Conservation (phyloP, 2,888 invertebrate species). For the Ommatoiulus sabulosus region DNA sequence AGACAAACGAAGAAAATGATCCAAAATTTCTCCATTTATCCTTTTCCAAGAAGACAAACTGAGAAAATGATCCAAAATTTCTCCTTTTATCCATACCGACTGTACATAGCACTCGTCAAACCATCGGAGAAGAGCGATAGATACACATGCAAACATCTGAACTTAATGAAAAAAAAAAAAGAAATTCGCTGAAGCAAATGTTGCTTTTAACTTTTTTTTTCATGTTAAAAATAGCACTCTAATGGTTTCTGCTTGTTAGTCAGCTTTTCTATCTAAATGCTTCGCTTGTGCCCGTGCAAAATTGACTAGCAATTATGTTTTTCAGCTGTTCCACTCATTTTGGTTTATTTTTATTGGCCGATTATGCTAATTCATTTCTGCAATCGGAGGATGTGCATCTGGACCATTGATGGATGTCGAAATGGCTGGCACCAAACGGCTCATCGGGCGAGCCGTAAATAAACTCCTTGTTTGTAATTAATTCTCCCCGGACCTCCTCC, state of each 20-base stretch:
- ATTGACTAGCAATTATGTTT: conserved; percentile 8
- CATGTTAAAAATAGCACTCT: neutral
- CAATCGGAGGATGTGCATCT: conserved; percentile 14
- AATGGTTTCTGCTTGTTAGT: conserved; percentile 43
- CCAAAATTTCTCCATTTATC: neutral
- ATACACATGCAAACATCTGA: conserved; percentile 12
- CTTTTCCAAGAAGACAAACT: neutral
- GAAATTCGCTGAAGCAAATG: neutral
- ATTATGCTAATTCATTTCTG: conserved; percentile 31
- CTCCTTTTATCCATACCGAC: neutral
- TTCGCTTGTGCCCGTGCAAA: neutral
- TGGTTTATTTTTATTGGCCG: conserved; percentile 13
- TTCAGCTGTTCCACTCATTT: conserved; percentile 33
- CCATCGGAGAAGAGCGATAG: neutral
- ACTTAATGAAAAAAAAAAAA: neutral
- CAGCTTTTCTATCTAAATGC: conserved; percentile 17
- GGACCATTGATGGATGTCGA: conserved; percentile 40
- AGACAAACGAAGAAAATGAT: neutral
- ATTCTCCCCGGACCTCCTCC: neutral
- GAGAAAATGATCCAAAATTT: neutral
- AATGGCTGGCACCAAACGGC: conserved; percentile 25
- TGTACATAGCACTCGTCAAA: neutral
- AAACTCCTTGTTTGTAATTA: neutral
- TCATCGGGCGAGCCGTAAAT: neutral
- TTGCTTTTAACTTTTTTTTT: neutral